A percentile compares a stretch with the other conserved stretches of the same genome.
Evolutionary conservation across 1,140 invertebrate genomes (phyloP).

Genomic region (Diachasmimorpha longicaudata): DNA sequence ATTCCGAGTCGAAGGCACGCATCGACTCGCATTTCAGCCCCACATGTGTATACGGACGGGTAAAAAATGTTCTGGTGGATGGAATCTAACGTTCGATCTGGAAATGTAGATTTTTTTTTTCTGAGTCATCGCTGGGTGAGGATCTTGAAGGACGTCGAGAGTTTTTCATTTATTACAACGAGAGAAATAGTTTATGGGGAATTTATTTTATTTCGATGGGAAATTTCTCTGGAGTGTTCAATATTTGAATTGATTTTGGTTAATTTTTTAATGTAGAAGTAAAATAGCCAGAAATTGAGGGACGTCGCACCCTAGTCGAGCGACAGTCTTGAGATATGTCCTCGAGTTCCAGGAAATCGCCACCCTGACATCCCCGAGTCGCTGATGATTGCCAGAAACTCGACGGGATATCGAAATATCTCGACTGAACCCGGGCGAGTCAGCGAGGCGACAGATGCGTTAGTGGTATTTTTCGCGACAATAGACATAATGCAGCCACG

Average conservation of each 20-base stretch:
- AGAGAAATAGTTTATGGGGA: too few relatives aligned
- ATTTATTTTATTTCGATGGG: too few relatives aligned
- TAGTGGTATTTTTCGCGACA: slow-evolving; percentile 10
- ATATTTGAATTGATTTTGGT: too few relatives aligned
- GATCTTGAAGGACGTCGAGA: too few relatives aligned
- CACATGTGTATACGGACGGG: not conserved
- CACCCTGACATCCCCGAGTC: not conserved
- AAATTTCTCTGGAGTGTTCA: too few relatives aligned
- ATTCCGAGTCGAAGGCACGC: not conserved
- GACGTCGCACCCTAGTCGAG: not conserved
- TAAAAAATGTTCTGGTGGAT: not conserved
- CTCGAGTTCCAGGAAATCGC: not conserved
- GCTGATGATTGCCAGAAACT: not conserved
- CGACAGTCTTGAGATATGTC: not conserved
- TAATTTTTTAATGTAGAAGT: too few relatives aligned
- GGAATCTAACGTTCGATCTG: too few relatives aligned
- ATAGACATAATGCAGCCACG: not conserved
- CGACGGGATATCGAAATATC: not conserved
- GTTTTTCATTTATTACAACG: too few relatives aligned
- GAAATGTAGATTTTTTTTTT: too few relatives aligned
- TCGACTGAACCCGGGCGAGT: not conserved
- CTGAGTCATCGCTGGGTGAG: too few relatives aligned
- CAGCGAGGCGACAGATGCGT: not conserved
- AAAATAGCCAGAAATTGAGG: not conserved
- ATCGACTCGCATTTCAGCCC: not conserved